phyloP scores from a whole-genome alignment of 2,888 invertebrate genomes.

The Hoplodrina ambigua region DNA sequence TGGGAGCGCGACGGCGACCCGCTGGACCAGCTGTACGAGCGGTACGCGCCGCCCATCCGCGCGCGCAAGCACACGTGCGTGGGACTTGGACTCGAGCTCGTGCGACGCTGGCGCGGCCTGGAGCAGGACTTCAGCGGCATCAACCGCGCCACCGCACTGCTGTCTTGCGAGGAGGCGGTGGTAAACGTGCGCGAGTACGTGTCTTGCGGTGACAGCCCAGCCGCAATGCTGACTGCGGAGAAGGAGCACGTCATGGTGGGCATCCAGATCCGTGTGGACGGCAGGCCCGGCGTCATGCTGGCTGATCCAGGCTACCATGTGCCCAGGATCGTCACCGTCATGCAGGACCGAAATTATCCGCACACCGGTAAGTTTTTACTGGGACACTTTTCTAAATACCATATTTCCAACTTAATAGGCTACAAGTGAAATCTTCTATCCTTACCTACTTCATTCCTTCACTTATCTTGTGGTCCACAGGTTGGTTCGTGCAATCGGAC shows the following conservation, averaged over 20 bases:
- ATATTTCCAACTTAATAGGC: background rate
- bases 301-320: constrained; percentile 98
- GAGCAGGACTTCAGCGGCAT: constrained; percentile 92
- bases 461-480: constrained; percentile 74
- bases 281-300: constrained; percentile 94
- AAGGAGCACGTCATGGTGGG: constrained; percentile 97
- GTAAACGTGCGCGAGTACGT: constrained; percentile 90
- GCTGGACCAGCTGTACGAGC: constrained; percentile 93
- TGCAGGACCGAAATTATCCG: constrained; percentile 95
- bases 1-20: constrained; percentile 91
- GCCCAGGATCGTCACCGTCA: constrained; percentile 95
- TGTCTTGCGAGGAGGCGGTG: constrained; percentile 97
- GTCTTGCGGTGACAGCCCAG: constrained; percentile 89
- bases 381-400: background rate
- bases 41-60: constrained; percentile 94
- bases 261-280: constrained; percentile 93
- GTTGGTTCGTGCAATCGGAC: constrained; percentile 96
- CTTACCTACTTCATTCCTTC: background rate
- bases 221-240: constrained; percentile 92
- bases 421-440: background rate
- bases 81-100: constrained; percentile 94
- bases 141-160: constrained; percentile 91
- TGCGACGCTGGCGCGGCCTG: constrained; percentile 91
- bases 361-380: constrained; percentile 92
- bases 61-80: constrained; percentile 96